Evolutionary conservation across 2,888 invertebrate genomes (phyloP).

Genomic region (Uropetala carovei): DNA sequence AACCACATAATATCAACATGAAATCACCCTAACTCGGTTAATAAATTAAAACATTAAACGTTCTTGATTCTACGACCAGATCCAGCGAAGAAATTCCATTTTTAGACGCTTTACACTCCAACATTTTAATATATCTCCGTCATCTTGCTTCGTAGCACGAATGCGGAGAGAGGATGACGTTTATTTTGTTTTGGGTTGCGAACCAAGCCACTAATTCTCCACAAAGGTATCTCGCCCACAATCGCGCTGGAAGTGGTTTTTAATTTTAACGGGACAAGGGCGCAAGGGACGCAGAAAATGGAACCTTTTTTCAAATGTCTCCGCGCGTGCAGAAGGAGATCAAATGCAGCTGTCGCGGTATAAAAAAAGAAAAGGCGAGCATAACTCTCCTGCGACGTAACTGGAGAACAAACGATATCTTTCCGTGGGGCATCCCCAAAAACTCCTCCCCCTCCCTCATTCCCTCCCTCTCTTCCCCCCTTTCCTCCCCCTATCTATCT

Average conservation of each 20-base stretch:
- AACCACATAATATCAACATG: too few species aligned
- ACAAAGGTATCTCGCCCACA: background rate
- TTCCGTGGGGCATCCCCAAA: background rate
- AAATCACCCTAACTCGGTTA: too few species aligned
- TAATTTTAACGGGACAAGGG: background rate
- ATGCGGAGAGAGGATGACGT: too few species aligned
- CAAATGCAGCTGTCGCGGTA: conserved; percentile 38
- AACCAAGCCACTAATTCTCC: background rate
- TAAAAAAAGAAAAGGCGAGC: background rate
- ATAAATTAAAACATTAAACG: too few species aligned
- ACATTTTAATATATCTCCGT: too few species aligned
- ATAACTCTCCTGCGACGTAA: background rate
- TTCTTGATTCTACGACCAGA: too few species aligned
- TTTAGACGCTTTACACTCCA: too few species aligned
- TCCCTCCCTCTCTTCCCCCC: background rate
- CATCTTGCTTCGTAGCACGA: too few species aligned
- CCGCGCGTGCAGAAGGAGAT: conserved; percentile 9
- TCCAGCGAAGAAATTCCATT: too few species aligned
- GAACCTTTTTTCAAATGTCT: conserved; percentile 2
- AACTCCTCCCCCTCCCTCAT: background rate
- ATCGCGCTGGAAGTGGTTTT: background rate
- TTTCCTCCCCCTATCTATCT: background rate
- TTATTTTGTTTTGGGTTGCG: background rate
- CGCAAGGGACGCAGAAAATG: background rate
- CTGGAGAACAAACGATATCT: background rate